phyloP scores from a whole-genome alignment of 2,888 invertebrate species.

The Physocephala rufipes region DNA sequence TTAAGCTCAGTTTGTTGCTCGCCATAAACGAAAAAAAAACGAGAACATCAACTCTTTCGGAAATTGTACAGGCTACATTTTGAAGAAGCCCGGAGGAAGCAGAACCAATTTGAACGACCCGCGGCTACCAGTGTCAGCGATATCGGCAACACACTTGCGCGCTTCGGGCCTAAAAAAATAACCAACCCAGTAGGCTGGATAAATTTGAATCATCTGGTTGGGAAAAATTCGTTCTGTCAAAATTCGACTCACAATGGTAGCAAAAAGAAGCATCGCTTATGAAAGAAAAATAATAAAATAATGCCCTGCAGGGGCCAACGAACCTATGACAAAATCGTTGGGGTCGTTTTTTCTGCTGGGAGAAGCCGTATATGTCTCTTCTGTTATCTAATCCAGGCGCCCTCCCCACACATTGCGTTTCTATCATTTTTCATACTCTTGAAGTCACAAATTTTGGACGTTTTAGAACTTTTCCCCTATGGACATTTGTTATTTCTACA shows the following conservation, averaged over 20 bases:
- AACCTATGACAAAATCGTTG: no score
- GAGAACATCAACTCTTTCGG: constrained; percentile 20
- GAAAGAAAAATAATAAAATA: no score
- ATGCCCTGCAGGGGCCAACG: no score
- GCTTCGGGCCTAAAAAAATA: neutral
- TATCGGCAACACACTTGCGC: constrained; percentile 20
- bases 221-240: no score
- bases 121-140: constrained; percentile 24
- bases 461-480: neutral
- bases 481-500: neutral
- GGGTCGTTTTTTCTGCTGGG: no score
- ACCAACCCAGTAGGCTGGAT: neutral
- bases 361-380: no score
- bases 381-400: no score
- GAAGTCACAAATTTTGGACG: neutral
- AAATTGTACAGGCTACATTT: neutral
- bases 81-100: neutral
- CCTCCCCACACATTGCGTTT: no score
- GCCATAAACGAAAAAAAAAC: constrained; percentile 39
- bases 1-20: constrained; percentile 63
- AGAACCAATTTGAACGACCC: constrained; percentile 20
- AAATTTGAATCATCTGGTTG: neutral
- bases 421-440: neutral
- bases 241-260: neutral
- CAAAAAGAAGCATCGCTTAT: neutral